Evolutionary conservation across 2,113 vertebrate genomes (phyloP), one percentile per base, ranked within the genome.

Genomic region (Mastomys coucha): DNA sequence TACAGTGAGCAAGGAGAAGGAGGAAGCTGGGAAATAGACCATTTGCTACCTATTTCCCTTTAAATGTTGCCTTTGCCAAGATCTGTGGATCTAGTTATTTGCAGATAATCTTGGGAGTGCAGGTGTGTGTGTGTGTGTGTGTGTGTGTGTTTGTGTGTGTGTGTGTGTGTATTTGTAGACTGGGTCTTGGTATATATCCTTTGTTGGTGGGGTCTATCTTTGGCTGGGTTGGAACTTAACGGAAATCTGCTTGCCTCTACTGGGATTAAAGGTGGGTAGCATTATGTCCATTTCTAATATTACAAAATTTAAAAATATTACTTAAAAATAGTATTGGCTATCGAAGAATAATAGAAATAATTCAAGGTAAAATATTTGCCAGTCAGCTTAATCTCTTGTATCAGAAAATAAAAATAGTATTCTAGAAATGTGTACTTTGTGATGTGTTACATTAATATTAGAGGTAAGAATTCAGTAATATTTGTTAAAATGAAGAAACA

Each of bases 1-100:
- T 49, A 87, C 65, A 93, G 49, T 96, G 56, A 96, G 75, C 73
- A 86, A 80, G 82, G 60, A 93, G 24, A 92, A 80, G 69, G 51
- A 36, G 36, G 60, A 12, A 78, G 20, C 45, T 94, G 75, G 86
- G 80, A 89, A 87, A 95, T 95, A 92, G 85, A 70, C 56, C 88
- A 92, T n/a, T 91, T 92, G 88, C 63, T 92, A 13, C 26, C 77
- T n/a, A 42, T 31, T 42, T 94, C n/a, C 67, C 16, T 90, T 81
- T 75, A 92, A 75, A 92, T 94, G 39, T 91, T 93, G 65, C 36
- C 86, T 0, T 93, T 97, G 80, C 67, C 28, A 78, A 73, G 53
- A 69, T 96, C 88, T 88, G 10, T 91, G 76, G 56, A 36, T 72
- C 77, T 39, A 77, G 14, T 87, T 89, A 60, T 93, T 95, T 60